Percentiles rank a stretch among this genome's conserved stretches.
Conservation (phyloP, 2,888 invertebrate genomes). For the Microplitis manilae region DNA sequence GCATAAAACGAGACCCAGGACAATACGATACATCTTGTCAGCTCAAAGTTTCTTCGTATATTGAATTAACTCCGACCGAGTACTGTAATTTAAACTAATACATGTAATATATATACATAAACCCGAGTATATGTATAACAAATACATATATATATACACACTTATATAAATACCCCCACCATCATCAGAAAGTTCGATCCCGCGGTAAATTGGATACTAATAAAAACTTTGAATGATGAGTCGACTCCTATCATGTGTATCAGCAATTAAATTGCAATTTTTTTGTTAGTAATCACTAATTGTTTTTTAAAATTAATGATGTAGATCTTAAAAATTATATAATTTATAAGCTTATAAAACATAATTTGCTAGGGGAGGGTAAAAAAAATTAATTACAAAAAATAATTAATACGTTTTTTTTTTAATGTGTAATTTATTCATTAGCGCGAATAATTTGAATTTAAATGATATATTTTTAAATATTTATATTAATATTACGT, state of each 20-base stretch:
- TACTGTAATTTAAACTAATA: not conserved
- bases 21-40: constrained; percentile 53
- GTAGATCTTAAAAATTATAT: too few relatives aligned
- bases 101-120: not conserved
- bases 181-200: not conserved
- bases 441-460: too few relatives aligned
- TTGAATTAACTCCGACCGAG: constrained; percentile 37
- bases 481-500: too few relatives aligned
- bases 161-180: not conserved
- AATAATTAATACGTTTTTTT: too few relatives aligned
- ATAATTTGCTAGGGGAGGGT: too few relatives aligned
- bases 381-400: too few relatives aligned
- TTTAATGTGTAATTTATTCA: too few relatives aligned
- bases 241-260: not conserved
- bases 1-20: constrained; percentile 47
- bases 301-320: not conserved
- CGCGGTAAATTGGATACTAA: not conserved
- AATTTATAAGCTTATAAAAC: too few relatives aligned
- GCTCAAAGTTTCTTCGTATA: constrained; percentile 43
- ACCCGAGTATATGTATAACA: not conserved
- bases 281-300: not conserved
- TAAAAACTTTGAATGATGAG: not conserved
- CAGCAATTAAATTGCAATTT: not conserved
- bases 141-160: not conserved
- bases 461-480: too few relatives aligned